These are phyloP conservation scores for Aquatica leii DNA, from an alignment of 2,888 invertebrate species.

Conservation along the genomic window DNA sequence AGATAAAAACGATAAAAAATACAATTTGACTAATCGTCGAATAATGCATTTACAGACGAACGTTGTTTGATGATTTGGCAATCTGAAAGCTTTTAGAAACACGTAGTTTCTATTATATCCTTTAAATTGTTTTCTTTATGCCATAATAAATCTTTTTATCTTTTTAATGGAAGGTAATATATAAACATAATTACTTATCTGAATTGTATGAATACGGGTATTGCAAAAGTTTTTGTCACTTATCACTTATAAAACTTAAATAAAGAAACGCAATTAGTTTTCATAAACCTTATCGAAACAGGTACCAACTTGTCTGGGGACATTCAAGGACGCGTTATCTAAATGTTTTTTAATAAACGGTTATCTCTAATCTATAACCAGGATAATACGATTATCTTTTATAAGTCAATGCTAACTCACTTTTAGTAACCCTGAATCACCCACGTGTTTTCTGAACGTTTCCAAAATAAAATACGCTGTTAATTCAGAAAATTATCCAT, in stretches of 20 bases:
- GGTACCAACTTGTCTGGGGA: constrained; percentile 30
- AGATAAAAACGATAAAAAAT: too few relatives aligned
- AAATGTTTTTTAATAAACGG: constrained; percentile 17
- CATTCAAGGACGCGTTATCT: constrained; percentile 28
- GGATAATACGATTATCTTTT: not conserved
- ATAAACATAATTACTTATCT: too few relatives aligned
- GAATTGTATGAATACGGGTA: not conserved
- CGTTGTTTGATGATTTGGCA: too few relatives aligned
- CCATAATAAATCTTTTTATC: too few relatives aligned
- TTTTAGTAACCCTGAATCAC: constrained; percentile 20
- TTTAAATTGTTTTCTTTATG: too few relatives aligned
- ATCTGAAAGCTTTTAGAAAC: too few relatives aligned
- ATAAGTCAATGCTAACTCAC: not conserved
- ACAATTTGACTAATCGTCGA: too few relatives aligned
- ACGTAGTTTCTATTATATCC: too few relatives aligned
- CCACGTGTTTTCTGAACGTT: constrained; percentile 16
- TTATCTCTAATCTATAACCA: constrained; percentile 16
- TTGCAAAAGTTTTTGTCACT: not conserved
- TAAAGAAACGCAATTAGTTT: too few relatives aligned
- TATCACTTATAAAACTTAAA: too few relatives aligned
- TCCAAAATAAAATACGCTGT: constrained; percentile 28
- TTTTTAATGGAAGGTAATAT: too few relatives aligned
- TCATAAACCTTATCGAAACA: not conserved
- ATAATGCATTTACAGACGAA: too few relatives aligned
- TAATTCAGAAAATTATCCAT: constrained; percentile 22